Evolutionary conservation across 2,113 vertebrate species (phyloP).

Genomic region (Zeus faber): DNA sequence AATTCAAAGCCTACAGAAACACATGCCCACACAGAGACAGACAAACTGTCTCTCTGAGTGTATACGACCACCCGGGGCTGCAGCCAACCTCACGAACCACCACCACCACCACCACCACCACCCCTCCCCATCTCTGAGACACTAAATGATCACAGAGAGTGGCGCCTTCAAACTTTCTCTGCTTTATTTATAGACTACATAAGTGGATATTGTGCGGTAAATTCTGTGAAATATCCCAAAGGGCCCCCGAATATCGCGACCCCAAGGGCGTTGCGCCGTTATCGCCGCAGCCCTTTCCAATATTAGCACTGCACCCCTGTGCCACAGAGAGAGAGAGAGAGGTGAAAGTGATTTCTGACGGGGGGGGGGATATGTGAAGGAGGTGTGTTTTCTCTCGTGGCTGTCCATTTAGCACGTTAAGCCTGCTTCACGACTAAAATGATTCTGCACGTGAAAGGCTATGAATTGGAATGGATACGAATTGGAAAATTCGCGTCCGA

Average conservation of each 20-base stretch:
- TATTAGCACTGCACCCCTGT: constrained; percentile 28
- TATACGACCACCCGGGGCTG: constrained; percentile 55
- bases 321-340: constrained; percentile 13
- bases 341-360: constrained; percentile 4
- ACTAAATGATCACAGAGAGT: constrained; percentile 59
- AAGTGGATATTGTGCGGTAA: constrained; percentile 54
- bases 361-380: background rate
- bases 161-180: constrained; percentile 41
- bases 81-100: constrained; percentile 29
- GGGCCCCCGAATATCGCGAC: constrained; percentile 39
- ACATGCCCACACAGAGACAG: background rate
- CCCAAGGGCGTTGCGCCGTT: constrained; percentile 16
- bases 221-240: constrained; percentile 53
- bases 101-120: constrained; percentile 18
- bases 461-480: too few species aligned
- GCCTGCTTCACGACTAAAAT: too few species aligned
- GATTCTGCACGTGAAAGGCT: too few species aligned
- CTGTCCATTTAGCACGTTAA: constrained; percentile 17
- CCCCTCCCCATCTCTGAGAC: constrained; percentile 55
- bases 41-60: constrained; percentile 48
- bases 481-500: too few species aligned
- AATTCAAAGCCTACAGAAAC: constrained; percentile 46
- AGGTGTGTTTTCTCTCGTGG: constrained; percentile 12
- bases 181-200: constrained; percentile 58
- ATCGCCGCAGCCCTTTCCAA: constrained; percentile 10